These are phyloP conservation scores for Pipistrellus pipistrellus DNA, from an alignment of 2,797 vertebrate species.

Conservation along the genomic window DNA sequence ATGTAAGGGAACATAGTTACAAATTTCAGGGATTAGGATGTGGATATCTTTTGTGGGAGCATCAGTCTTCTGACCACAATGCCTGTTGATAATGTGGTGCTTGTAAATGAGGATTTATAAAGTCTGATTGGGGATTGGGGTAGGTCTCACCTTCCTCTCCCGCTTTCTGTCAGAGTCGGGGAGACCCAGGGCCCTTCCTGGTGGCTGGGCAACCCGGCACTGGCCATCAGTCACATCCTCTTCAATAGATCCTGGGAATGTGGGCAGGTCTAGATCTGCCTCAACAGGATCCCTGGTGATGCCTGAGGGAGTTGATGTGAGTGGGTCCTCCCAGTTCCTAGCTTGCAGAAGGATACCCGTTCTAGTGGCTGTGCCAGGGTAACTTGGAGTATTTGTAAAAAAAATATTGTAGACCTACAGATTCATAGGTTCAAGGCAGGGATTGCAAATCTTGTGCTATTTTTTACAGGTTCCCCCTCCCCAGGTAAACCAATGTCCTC, in stretches of 20 bases:
- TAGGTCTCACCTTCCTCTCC: too few species aligned
- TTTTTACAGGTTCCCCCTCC: not conserved
- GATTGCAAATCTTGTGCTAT: too few species aligned
- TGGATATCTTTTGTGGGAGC: not conserved
- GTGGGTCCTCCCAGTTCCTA: not conserved
- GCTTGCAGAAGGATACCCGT: not conserved
- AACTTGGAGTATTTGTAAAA: not conserved
- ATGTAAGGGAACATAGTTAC: accelerated
- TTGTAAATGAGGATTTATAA: not conserved
- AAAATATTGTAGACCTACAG: not conserved
- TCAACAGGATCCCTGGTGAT: accelerated
- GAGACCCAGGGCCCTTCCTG: not conserved
- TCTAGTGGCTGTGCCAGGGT: not conserved
- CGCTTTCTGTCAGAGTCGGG: not conserved
- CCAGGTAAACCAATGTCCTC: not conserved
- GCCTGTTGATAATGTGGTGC: too few species aligned
- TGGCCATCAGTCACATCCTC: not conserved
- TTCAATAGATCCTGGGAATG: not conserved
- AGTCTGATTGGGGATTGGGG: not conserved
- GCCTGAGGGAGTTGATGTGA: not conserved
- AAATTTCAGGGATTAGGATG: not conserved
- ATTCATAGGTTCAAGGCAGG: not conserved
- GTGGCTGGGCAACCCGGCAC: not conserved
- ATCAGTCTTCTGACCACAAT: not conserved
- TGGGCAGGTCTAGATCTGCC: not conserved